Percentiles rank a stretch among this genome's conserved stretches.
Conservation (phyloP, 2,888 invertebrate species). For the Melitaea athalia region DNA sequence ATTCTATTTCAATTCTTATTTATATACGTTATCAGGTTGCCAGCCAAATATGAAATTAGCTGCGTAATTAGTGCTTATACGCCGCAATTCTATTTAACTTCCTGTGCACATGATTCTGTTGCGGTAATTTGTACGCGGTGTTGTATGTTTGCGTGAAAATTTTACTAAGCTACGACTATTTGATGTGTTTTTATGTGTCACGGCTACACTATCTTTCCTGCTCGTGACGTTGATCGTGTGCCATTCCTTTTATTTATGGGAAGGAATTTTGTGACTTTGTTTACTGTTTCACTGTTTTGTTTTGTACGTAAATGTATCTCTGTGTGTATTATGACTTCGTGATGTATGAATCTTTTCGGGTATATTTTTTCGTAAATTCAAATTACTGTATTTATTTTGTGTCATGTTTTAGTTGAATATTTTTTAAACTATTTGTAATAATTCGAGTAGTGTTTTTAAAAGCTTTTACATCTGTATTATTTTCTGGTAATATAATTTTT, state of each 20-base stretch:
- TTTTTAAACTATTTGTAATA: no score
- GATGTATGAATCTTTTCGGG: not conserved
- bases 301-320: not conserved
- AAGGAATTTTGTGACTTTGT: slow-evolving; percentile 9
- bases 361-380: not conserved
- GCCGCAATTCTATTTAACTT: slow-evolving; percentile 49
- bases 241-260: slow-evolving; percentile 27
- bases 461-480: no score
- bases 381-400: not conserved
- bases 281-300: slow-evolving; percentile 12
- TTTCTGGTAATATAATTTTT: no score
- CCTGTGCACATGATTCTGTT: slow-evolving; percentile 44
- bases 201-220: slow-evolving; percentile 19
- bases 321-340: not conserved
- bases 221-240: slow-evolving; percentile 27
- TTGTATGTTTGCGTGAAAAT: slow-evolving; percentile 25
- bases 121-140: slow-evolving; percentile 22
- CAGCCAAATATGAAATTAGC: slow-evolving; percentile 9
- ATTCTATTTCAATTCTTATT: not conserved
- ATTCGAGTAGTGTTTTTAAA: no score
- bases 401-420: not conserved
- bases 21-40: not conserved
- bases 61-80: not conserved
- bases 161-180: slow-evolving; percentile 2
- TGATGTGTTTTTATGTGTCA: slow-evolving; percentile 25